Evolutionary conservation across 2,888 invertebrate species (phyloP).

Genomic region (Endotricha flammealis): DNA sequence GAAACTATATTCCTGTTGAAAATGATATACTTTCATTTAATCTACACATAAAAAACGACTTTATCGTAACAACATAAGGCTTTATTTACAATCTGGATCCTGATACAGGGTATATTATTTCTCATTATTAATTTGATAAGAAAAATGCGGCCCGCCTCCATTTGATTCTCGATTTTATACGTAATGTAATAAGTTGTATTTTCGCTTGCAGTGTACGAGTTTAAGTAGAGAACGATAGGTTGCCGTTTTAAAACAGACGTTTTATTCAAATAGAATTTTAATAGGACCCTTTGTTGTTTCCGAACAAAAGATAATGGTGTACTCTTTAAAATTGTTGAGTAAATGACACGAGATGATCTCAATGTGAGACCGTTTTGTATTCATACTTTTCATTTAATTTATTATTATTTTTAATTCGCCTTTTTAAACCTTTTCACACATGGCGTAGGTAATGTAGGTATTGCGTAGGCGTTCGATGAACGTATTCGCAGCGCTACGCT

Average conservation of each 20-base stretch:
- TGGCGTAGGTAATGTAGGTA: too few relatives aligned
- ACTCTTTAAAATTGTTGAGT: not conserved
- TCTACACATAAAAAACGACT: constrained; percentile 36
- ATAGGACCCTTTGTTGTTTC: constrained; percentile 23
- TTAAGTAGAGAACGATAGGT: constrained; percentile 22
- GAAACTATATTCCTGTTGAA: constrained; percentile 66
- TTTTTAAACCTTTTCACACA: too few relatives aligned
- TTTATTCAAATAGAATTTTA: constrained; percentile 37
- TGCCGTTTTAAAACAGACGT: constrained; percentile 34
- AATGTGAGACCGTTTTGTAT: too few relatives aligned
- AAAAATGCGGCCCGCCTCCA: constrained; percentile 41
- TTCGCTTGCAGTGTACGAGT: constrained; percentile 15
- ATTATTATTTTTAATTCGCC: too few relatives aligned
- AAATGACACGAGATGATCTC: too few relatives aligned
- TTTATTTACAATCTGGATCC: constrained; percentile 22
- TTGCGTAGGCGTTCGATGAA: too few relatives aligned
- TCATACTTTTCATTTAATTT: too few relatives aligned
- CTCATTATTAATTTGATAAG: constrained; percentile 73
- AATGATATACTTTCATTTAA: constrained; percentile 61
- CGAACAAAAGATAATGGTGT: constrained; percentile 18
- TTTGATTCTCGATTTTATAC: constrained; percentile 38
- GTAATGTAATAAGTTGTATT: constrained; percentile 20
- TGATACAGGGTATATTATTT: constrained; percentile 47
- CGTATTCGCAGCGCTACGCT: too few relatives aligned
- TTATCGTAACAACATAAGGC: constrained; percentile 31